Conservation (phyloP, 2,113 vertebrate genomes). For the Beaufortia kweichowensis region DNA sequence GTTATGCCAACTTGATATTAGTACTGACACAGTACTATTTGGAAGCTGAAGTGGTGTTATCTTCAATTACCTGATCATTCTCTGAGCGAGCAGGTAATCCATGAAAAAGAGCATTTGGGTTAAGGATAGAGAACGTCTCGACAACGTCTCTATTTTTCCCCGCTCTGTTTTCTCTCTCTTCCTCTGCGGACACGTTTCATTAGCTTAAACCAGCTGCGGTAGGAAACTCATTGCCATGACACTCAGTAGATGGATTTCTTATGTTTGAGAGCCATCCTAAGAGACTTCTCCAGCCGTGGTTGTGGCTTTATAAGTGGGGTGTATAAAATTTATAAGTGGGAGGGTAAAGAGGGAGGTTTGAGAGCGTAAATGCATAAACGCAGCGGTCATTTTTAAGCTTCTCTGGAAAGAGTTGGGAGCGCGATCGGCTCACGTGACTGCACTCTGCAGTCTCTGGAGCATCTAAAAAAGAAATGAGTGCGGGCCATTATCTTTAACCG, state of each 20-base stretch:
- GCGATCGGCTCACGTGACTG: conserved; percentile 1
- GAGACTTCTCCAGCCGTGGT: conserved; percentile 55
- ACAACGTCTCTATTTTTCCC: conserved; percentile 42
- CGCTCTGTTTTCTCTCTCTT: conserved; percentile 28
- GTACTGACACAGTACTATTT: conserved; percentile 61
- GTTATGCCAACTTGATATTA: conserved; percentile 61
- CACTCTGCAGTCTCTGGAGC: conserved; percentile 29
- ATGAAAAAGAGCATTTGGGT: conserved; percentile 60
- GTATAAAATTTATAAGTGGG: conserved; percentile 2
- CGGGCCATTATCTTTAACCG: conserved; percentile 68
- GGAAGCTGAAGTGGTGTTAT: conserved; percentile 56
- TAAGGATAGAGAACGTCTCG: conserved; percentile 55
- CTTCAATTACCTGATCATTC: conserved; percentile 60
- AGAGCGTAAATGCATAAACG: conserved; percentile 19
- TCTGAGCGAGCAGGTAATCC: conserved; percentile 65
- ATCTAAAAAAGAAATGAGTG: conserved; percentile 47
- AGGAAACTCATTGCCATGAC: conserved; percentile 42
- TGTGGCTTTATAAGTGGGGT: conserved; percentile 48
- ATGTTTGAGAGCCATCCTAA: conserved; percentile 63
- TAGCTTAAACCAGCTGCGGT: conserved; percentile 52
- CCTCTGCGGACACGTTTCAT: conserved; percentile 57
- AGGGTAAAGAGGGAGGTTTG: not conserved
- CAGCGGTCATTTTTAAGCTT: not conserved
- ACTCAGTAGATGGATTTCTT: conserved; percentile 51
- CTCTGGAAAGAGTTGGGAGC: not conserved